Percentiles rank a stretch among this genome's conserved stretches.
Evolutionary conservation across 1,140 invertebrate genomes (phyloP).

Genomic region (Caenorhabditis elegans): WBcel235 BX284606.5:8919501-8920000

Average conservation of each 20-base stretch:
- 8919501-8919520: neutral
- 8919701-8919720: neutral
- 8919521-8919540: neutral
- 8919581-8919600: neutral
- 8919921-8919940: neutral
- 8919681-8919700: conserved; percentile 3
- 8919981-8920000: no score
- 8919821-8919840: neutral
- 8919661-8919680: conserved; percentile 10
- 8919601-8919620: neutral
- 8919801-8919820: neutral
- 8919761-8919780: neutral
- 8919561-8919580: neutral
- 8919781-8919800: conserved; percentile 4
- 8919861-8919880: neutral
- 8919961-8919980: no score
- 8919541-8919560: neutral
- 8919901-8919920: conserved; percentile 1
- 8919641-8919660: conserved; percentile 16
- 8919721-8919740: conserved; percentile 13
- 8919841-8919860: neutral
- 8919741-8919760: neutral
- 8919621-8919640: conserved; percentile 2
- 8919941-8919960: neutral
- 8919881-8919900: neutral